These are phyloP conservation scores for Leptinotarsa rubiginosa DNA, from an alignment of 2,888 invertebrate species.

Conservation along the genomic window DNA sequence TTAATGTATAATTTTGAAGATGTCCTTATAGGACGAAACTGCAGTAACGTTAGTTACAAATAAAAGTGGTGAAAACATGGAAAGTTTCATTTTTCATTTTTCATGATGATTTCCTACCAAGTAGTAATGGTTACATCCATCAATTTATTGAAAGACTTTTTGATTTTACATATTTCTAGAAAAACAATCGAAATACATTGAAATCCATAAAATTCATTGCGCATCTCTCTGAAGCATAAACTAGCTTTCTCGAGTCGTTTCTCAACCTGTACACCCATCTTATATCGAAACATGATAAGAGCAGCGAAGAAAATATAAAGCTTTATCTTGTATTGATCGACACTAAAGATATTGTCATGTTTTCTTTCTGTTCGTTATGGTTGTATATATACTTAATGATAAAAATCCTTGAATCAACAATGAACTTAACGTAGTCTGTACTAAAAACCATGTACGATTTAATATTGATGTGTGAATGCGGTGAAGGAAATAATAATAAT, in stretches of 20 bases:
- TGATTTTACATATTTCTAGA: background rate
- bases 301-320: conserved; percentile 21
- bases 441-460: background rate
- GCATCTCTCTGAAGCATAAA: background rate
- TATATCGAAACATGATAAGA: conserved; percentile 25
- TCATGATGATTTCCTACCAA: too few relatives aligned
- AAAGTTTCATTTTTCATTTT: too few relatives aligned
- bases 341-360: conserved; percentile 27
- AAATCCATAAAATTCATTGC: background rate
- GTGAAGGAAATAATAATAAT: background rate
- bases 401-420: conserved; percentile 10
- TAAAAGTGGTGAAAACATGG: too few relatives aligned
- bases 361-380: conserved; percentile 11
- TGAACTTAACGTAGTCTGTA: background rate
- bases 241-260: background rate
- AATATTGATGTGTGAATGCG: background rate
- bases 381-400: conserved; percentile 29
- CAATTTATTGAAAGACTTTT: background rate
- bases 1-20: too few relatives aligned
- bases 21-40: too few relatives aligned
- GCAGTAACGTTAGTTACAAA: too few relatives aligned
- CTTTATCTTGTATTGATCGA: conserved; percentile 32
- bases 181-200: background rate
- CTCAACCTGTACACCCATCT: conserved; percentile 29
- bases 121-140: too few relatives aligned